phyloP scores from a whole-genome alignment of 2,888 invertebrate species.

The Endomychus coccineus region DNA sequence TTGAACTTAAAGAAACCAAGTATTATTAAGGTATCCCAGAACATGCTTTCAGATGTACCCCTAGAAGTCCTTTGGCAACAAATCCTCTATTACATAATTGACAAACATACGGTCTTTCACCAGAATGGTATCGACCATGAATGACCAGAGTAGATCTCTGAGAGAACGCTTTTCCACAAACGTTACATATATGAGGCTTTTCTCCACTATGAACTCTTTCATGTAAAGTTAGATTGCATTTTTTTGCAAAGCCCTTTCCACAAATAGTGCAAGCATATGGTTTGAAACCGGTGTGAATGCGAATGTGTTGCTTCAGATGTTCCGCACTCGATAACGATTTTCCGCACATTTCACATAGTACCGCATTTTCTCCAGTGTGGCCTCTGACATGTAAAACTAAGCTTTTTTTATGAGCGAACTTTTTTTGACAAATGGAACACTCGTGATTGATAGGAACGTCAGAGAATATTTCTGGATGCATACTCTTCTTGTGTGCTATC shows the following conservation, averaged over 20 bases:
- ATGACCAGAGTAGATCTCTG: conserved; percentile 51
- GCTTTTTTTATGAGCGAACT: conserved; percentile 36
- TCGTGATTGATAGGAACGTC: conserved; percentile 35
- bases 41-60: conserved; percentile 17
- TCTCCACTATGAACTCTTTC: conserved; percentile 54
- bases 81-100: conserved; percentile 49
- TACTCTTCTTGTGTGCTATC: conserved; percentile 41
- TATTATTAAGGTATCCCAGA: conserved; percentile 11
- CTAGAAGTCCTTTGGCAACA: conserved; percentile 39
- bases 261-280: conserved; percentile 33
- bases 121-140: conserved; percentile 53
- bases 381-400: conserved; percentile 33
- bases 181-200: conserved; percentile 52
- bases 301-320: conserved; percentile 46
- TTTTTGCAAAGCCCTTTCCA: conserved; percentile 51
- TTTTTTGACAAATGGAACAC: conserved; percentile 44
- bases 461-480: conserved; percentile 40
- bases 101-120: conserved; percentile 50
- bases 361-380: conserved; percentile 43
- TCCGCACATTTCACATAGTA: conserved; percentile 51
- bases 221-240: conserved; percentile 51
- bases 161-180: conserved; percentile 52
- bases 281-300: conserved; percentile 48
- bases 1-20: too few species aligned
- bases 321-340: conserved; percentile 45